Evolutionary conservation across 1,140 invertebrate genomes (phyloP).

Genomic region (Mamestra configurata): DNA sequence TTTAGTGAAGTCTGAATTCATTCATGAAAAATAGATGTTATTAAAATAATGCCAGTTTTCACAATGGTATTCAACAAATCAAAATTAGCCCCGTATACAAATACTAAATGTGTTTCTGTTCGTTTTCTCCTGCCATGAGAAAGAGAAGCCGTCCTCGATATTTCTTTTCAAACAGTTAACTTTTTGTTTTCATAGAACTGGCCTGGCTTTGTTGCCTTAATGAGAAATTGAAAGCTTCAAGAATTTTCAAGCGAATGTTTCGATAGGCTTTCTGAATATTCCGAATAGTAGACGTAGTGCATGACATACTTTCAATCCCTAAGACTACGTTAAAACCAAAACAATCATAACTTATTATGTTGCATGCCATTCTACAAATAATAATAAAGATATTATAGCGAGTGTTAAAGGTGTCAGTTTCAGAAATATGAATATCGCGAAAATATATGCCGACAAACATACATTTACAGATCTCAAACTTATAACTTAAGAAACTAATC

Average conservation of each 20-base stretch:
- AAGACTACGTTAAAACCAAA: background rate
- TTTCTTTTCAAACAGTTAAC: conserved; percentile 44
- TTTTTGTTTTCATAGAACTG: conserved; percentile 57
- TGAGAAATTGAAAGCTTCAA: conserved; percentile 57
- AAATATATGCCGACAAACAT: background rate
- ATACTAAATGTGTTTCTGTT: conserved; percentile 2
- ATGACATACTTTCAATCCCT: background rate
- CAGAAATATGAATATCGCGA: too few relatives aligned
- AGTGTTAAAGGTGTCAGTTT: too few relatives aligned
- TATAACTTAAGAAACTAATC: background rate
- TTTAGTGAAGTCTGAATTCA: too few relatives aligned
- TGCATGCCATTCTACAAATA: too few relatives aligned
- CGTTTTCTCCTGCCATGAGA: conserved; percentile 12
- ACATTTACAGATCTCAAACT: background rate
- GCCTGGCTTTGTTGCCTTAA: conserved; percentile 55
- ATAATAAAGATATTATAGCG: too few relatives aligned
- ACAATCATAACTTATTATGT: too few relatives aligned
- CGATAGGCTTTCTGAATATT: conserved; percentile 55
- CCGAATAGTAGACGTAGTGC: background rate
- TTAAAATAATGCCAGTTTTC: background rate
- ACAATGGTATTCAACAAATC: background rate
- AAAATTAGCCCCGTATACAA: background rate
- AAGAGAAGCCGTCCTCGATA: conserved; percentile 7
- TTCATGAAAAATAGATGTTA: too few relatives aligned
- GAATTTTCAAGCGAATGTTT: conserved; percentile 40